These are phyloP conservation scores for Pyrocoelia pectoralis DNA, from an alignment of 2,888 invertebrate species.

Conservation along the genomic window DNA sequence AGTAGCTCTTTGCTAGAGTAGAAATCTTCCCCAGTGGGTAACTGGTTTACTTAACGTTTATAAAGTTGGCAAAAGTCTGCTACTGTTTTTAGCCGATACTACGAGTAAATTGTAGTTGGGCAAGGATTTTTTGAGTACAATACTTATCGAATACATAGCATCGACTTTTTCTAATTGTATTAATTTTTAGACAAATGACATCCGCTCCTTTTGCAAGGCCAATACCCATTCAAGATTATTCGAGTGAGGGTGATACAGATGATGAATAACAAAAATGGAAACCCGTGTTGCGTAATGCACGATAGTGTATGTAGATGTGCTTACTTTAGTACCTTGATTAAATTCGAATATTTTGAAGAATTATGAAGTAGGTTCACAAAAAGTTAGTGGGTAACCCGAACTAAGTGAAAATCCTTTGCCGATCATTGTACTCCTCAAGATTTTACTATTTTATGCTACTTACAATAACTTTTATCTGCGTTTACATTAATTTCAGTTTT, in stretches of 20 bases:
- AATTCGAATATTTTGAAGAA: constrained; percentile 34
- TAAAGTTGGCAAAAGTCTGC: too few relatives aligned
- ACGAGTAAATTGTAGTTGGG: too few relatives aligned
- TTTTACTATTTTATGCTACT: constrained; percentile 20
- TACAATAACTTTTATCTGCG: not conserved
- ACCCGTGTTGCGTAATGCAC: constrained; percentile 41
- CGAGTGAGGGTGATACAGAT: constrained; percentile 91
- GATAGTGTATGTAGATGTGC: constrained; percentile 37
- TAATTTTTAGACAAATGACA: constrained; percentile 70
- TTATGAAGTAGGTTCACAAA: constrained; percentile 29
- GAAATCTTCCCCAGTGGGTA: too few relatives aligned
- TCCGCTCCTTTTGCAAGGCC: constrained; percentile 74
- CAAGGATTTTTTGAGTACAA: too few relatives aligned
- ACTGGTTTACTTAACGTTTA: too few relatives aligned
- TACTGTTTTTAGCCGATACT: too few relatives aligned
- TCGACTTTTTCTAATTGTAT: too few relatives aligned
- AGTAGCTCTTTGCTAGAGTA: too few relatives aligned
- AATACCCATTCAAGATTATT: constrained; percentile 73
- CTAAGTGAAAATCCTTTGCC: constrained; percentile 22
- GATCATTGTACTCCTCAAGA: constrained; percentile 21
- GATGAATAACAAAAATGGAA: constrained; percentile 75
- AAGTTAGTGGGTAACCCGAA: constrained; percentile 29
- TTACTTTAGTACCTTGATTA: constrained; percentile 37
- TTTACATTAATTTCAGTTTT: not conserved
- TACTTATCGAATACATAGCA: too few relatives aligned